Conservation (phyloP, 2,797 vertebrate genomes). For the Hemibagrus guttatus region DNA sequence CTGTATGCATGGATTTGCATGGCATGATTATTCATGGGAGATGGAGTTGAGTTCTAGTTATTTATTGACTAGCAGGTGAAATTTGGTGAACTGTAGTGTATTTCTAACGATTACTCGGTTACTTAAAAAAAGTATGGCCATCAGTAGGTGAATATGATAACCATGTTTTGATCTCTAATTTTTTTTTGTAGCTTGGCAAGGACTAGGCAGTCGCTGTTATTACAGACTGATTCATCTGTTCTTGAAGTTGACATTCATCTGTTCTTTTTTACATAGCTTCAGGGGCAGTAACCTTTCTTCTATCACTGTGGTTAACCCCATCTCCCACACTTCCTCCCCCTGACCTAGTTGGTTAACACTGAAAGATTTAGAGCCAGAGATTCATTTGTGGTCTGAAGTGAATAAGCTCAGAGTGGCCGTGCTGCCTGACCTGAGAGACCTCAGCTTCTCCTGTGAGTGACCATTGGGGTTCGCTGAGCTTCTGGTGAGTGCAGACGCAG, state of each 20-base stretch:
- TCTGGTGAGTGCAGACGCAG: conserved; percentile 53
- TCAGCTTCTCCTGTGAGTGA: conserved; percentile 46
- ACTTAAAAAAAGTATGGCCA: background rate
- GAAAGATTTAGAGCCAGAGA: conserved; percentile 5
- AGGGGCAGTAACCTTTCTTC: conserved; percentile 11
- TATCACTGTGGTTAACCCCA: conserved; percentile 3
- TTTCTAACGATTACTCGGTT: background rate
- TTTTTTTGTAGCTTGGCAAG: background rate
- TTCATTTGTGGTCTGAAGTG: conserved; percentile 16
- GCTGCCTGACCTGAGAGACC: conserved; percentile 31
- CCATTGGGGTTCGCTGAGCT: conserved; percentile 37
- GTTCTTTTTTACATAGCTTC: conserved; percentile 2
- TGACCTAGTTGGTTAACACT: conserved; percentile 39
- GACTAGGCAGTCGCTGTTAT: background rate
- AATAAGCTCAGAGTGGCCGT: conserved; percentile 26
- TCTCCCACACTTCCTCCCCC: background rate
- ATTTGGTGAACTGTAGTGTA: background rate
- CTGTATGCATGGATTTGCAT: background rate
- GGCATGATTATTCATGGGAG: background rate
- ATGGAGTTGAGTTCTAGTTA: background rate
- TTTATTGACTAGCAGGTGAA: background rate
- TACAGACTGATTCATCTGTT: background rate
- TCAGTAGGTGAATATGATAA: background rate
- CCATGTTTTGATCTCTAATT: background rate
- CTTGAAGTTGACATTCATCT: conserved; percentile 13